Base-by-base conservation (phyloP, 2,797 vertebrate species). In the Botia almorhae region DNA sequence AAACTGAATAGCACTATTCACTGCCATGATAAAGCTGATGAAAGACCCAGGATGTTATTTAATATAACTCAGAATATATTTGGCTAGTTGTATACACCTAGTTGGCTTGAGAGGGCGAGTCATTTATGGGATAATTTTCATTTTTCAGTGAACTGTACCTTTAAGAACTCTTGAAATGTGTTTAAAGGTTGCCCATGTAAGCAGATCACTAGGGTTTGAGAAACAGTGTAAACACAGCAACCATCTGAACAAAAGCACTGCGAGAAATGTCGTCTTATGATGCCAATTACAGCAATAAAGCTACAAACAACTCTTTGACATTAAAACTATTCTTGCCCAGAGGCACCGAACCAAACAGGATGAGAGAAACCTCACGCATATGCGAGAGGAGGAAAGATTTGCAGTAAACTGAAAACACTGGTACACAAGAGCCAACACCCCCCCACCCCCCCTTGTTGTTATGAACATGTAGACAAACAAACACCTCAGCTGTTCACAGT, bases 401-500 rank as follows among this genome's bases (percentile, higher is more conserved):
- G 14, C 58, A 61, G 46, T 36, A 61, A 61, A 70, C 68, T 53
- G 56, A 58, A 78, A 53, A 63, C 26, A 26, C 55, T 50, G 23
- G 3, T 46, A 67, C 53, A 70, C 56, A 36, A 68, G 63, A 65
- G n/a, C 14, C 16, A n/a, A n/a, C n/a, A n/a, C n/a, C n/a, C n/a
- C n/a, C n/a, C n/a, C n/a, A 11, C 23, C n/a, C 70, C 19, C 48
- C 64, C n/a, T 65, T 50, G 46, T 46, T 73, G 60, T 19, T 33
- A 76, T 56, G 63, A 29, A 8, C 16, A 69, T 53, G 76, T 10
- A 36, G 43, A 78, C 43, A 70, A 78, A 78, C 68, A 71, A n/a
- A 7, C 68, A 63, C 61, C 76, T 83, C 84, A 83, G 79, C 76
- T 79, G 58, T 81, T 81, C 68, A 26, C 67, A 50, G 33, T 36